Evolutionary conservation across 2,888 invertebrate species (phyloP).

Genomic region (Strigamia transsilvanica): DNA sequence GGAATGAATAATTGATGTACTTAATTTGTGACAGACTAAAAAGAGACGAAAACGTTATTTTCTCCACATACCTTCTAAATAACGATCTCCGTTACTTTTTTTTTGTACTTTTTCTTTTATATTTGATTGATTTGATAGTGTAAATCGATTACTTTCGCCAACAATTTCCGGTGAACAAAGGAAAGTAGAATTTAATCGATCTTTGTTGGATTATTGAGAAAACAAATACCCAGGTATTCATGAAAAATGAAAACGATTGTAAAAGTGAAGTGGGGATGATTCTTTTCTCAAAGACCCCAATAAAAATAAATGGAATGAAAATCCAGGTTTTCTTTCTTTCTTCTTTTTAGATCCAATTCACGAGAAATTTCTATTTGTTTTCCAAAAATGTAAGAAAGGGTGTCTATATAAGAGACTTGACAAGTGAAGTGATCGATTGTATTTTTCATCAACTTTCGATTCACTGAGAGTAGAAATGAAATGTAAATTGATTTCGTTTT

Average conservation of each 20-base stretch:
- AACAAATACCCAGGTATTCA: neutral
- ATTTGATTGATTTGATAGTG: neutral
- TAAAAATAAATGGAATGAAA: slow-evolving; percentile 25
- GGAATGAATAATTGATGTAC: too few relatives aligned
- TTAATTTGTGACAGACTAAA: too few relatives aligned
- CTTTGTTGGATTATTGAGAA: neutral
- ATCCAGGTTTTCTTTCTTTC: neutral
- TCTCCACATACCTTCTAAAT: too few relatives aligned
- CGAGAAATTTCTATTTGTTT: neutral
- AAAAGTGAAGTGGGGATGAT: neutral
- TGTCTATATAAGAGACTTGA: slow-evolving; percentile 5
- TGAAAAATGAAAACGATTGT: neutral
- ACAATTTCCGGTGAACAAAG: slow-evolving; percentile 2
- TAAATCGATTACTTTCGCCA: neutral
- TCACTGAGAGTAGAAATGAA: slow-evolving; percentile 4
- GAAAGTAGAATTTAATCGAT: neutral
- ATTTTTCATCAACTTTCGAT: slow-evolving; percentile 13
- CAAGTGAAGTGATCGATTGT: slow-evolving; percentile 16
- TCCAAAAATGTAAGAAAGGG: neutral
- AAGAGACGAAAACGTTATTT: too few relatives aligned
- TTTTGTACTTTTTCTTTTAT: neutral
- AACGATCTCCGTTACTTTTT: neutral
- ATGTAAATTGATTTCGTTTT: slow-evolving; percentile 14
- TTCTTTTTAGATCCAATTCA: neutral
- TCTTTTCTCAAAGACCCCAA: neutral